phyloP scores from a whole-genome alignment of 2,113 vertebrate species.

The Varanus komodoensis region DNA sequence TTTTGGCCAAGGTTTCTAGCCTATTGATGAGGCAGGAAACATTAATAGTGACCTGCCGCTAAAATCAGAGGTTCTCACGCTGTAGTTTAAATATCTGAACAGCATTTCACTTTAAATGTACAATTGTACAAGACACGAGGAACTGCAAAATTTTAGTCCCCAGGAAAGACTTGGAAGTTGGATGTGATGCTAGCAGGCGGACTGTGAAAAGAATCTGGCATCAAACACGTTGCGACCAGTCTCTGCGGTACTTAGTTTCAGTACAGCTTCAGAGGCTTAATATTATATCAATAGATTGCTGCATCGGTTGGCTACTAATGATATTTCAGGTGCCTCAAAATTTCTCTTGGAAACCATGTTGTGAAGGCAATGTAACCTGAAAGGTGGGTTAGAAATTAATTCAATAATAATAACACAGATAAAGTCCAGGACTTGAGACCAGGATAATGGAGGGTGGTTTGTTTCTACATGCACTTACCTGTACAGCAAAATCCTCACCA shows the following conservation, averaged over 20 bases:
- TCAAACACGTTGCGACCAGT: neutral
- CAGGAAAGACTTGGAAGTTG: neutral
- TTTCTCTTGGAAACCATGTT: neutral
- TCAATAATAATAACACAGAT: neutral
- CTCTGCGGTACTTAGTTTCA: neutral
- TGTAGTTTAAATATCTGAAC: neutral
- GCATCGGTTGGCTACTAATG: neutral
- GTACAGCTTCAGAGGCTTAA: neutral
- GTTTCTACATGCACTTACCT: neutral
- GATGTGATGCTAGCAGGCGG: neutral
- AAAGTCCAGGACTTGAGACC: neutral
- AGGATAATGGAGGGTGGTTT: neutral
- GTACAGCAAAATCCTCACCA: neutral
- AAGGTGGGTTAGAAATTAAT: neutral
- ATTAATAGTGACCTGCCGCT: neutral
- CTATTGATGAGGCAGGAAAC: neutral
- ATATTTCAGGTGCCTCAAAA: neutral
- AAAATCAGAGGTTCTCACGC: neutral
- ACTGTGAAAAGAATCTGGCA: neutral
- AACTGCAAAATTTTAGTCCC: neutral
- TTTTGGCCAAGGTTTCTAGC: neutral
- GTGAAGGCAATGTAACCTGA: neutral
- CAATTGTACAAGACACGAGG: neutral
- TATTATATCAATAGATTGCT: neutral
- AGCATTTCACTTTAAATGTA: no score